Evolutionary conservation across 1,140 invertebrate species (phyloP).

Genomic region (Mactra quadrangularis): DNA sequence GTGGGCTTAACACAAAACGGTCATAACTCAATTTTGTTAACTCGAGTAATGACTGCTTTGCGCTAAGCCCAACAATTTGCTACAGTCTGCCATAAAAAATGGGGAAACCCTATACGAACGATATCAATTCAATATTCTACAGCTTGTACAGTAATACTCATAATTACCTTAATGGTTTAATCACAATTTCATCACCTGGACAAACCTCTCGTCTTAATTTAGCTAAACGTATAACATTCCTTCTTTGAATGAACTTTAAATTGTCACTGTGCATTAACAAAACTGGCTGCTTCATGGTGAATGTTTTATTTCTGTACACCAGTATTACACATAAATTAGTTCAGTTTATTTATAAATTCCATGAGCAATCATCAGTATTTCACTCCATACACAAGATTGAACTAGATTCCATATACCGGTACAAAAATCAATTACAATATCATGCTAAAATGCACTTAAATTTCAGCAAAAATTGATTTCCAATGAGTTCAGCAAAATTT

Average conservation of each 20-base stretch:
- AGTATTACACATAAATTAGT: neutral
- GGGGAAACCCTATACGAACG: no score
- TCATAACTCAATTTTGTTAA: no score
- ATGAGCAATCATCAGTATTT: neutral
- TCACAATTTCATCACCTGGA: constrained; percentile 53
- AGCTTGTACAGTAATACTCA: neutral
- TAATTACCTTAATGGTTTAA: constrained; percentile 58
- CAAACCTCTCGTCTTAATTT: constrained; percentile 27
- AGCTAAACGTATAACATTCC: constrained; percentile 46
- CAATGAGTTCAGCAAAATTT: no score
- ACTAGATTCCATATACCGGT: no score
- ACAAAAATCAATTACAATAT: no score
- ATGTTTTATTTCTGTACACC: neutral
- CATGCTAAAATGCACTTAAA: no score
- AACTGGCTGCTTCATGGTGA: constrained; percentile 34
- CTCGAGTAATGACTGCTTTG: no score
- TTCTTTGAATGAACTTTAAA: constrained; percentile 54
- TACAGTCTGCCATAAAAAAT: no score
- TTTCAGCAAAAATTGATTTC: no score
- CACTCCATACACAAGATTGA: neutral
- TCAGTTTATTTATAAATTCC: neutral
- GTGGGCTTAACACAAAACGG: no score
- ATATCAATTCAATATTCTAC: no score
- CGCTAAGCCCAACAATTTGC: no score
- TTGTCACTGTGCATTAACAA: constrained; percentile 57